These are phyloP conservation scores for Craseonycteris thonglongyai DNA, from an alignment of 2,113 vertebrate genomes.

Conservation along the genomic window DNA sequence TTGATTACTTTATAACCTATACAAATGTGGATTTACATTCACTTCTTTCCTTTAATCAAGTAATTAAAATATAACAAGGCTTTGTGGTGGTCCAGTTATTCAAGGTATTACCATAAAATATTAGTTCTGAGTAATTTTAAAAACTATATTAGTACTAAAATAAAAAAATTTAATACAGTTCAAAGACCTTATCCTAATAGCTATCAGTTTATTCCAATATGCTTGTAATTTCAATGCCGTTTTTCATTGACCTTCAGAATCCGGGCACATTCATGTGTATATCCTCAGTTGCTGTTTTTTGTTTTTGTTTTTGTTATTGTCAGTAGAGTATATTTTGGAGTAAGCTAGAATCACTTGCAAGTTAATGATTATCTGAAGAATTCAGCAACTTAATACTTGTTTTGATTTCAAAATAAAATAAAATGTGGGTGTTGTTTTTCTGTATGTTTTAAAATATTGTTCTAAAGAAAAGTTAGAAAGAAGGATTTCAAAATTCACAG, in stretches of 20 bases:
- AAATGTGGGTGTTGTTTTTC: not conserved
- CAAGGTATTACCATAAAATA: not conserved
- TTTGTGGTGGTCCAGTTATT: not conserved
- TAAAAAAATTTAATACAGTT: not conserved
- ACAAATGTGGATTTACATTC: not conserved
- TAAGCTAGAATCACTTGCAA: not conserved
- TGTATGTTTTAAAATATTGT: not conserved
- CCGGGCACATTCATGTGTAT: not conserved
- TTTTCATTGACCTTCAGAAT: not conserved
- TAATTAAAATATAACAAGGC: not conserved
- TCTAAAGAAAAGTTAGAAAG: not conserved
- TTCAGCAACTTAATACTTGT: not conserved
- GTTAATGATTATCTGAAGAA: not conserved
- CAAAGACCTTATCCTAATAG: not conserved
- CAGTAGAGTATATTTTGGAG: not conserved
- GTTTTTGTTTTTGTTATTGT: not conserved
- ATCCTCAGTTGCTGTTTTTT: not conserved
- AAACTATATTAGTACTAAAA: not conserved
- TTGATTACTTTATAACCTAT: not conserved
- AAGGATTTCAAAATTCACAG: not conserved
- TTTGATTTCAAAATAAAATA: conserved; percentile 21
- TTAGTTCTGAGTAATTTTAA: not conserved
- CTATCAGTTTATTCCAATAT: not conserved
- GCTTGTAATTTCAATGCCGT: not conserved
- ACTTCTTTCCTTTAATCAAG: not conserved